These are phyloP conservation scores for Synergus umbraculus DNA, from an alignment of 2,888 invertebrate species.

Conservation along the genomic window DNA sequence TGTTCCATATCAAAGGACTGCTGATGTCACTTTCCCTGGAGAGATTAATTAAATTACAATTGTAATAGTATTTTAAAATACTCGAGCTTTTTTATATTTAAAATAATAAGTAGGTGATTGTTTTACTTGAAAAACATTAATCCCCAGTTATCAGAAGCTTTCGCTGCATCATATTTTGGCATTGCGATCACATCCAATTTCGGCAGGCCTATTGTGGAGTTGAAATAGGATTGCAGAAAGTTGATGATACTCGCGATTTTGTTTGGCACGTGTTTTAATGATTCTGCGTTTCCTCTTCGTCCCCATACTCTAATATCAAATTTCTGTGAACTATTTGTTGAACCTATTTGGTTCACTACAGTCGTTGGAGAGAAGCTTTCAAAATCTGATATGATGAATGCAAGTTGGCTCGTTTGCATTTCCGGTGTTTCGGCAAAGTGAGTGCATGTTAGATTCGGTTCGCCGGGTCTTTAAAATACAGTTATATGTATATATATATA, in stretches of 20 bases:
- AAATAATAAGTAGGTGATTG: neutral
- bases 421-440: slow-evolving; percentile 85
- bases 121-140: slow-evolving; percentile 87
- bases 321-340: slow-evolving; percentile 50
- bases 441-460: slow-evolving; percentile 83
- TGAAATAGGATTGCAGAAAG: slow-evolving; percentile 83
- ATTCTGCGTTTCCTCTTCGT: slow-evolving; percentile 81
- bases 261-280: slow-evolving; percentile 80
- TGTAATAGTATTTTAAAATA: no score
- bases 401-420: slow-evolving; percentile 88
- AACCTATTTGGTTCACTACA: slow-evolving; percentile 76
- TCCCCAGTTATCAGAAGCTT: slow-evolving; percentile 89
- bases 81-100: neutral
- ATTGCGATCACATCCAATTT: slow-evolving; percentile 86
- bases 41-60: slow-evolving; percentile 43
- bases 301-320: slow-evolving; percentile 82
- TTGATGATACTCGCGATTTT: slow-evolving; percentile 81
- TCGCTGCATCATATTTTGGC: slow-evolving; percentile 85
- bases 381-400: slow-evolving; percentile 85
- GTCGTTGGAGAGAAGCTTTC: slow-evolving; percentile 73
- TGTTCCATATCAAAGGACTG: slow-evolving; percentile 82
- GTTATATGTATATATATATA: neutral
- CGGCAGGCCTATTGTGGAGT: slow-evolving; percentile 82
- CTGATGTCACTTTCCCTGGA: slow-evolving; percentile 86
- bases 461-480: slow-evolving; percentile 76